These are phyloP conservation scores for Eupithecia subumbrata DNA, from an alignment of 2,888 invertebrate species.

Conservation along the genomic window DNA sequence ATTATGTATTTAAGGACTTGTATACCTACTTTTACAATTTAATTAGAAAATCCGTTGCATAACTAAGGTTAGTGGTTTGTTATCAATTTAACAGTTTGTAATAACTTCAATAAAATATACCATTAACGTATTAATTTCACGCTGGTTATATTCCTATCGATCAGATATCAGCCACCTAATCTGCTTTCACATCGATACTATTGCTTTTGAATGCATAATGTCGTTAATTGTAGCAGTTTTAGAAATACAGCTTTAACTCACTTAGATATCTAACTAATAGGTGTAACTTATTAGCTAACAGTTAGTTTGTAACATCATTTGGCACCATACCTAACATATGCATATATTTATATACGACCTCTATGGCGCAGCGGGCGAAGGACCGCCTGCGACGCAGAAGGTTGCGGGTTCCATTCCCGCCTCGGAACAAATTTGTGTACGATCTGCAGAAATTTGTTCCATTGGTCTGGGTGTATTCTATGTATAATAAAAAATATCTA, in stretches of 20 bases:
- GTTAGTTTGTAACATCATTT: not conserved
- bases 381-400: too few species aligned
- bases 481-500: too few species aligned
- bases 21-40: not conserved
- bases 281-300: not conserved
- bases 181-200: constrained; percentile 27
- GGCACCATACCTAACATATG: too few species aligned
- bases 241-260: not conserved
- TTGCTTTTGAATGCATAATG: constrained; percentile 12
- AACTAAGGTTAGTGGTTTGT: not conserved
- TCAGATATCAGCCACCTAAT: constrained; percentile 23
- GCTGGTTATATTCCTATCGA: constrained; percentile 22
- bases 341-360: too few species aligned
- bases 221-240: constrained; percentile 16
- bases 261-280: not conserved
- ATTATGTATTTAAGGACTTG: not conserved
- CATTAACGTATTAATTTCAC: constrained; percentile 28
- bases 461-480: too few species aligned
- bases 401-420: too few species aligned
- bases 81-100: constrained; percentile 11
- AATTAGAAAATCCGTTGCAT: not conserved
- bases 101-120: constrained; percentile 18
- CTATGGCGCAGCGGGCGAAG: too few species aligned
- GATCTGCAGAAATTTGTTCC: too few species aligned
- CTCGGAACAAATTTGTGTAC: too few species aligned